Evolutionary conservation across 2,888 invertebrate species (phyloP).

Genomic region (Ptilodon capucinus): DNA sequence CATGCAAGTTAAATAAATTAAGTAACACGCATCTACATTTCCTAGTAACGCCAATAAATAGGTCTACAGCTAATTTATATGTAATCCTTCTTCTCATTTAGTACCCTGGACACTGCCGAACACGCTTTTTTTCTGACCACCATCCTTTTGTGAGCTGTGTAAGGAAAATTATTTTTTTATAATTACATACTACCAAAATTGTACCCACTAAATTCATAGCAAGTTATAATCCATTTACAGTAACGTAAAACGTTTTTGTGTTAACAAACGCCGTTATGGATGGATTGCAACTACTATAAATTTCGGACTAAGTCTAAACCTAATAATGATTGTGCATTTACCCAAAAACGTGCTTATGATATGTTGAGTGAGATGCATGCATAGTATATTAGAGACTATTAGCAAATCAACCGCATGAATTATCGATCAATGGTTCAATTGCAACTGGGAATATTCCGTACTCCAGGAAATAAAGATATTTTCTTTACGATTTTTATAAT

Average conservation of each 20-base stretch:
- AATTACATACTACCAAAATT: conserved; percentile 2
- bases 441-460: too few species aligned
- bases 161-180: neutral
- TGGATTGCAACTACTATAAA: too few species aligned
- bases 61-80: conserved; percentile 58
- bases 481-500: too few species aligned
- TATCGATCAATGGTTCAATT: too few species aligned
- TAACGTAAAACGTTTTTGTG: too few species aligned
- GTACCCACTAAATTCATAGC: too few species aligned
- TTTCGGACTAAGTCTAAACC: too few species aligned
- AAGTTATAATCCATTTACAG: too few species aligned
- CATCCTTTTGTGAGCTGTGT: conserved; percentile 58
- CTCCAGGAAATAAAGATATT: too few species aligned
- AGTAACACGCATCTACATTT: conserved; percentile 4
- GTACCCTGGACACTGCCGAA: conserved; percentile 45
- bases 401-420: neutral
- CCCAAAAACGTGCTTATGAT: conserved; percentile 3
- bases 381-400: neutral
- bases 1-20: neutral
- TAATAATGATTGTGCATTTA: conserved; percentile 6
- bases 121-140: conserved; percentile 43
- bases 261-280: too few species aligned
- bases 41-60: conserved; percentile 37
- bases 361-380: neutral
- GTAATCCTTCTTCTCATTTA: conserved; percentile 46